These are phyloP conservation scores for Takifugu ocellatus DNA, from an alignment of 2,797 vertebrate species.

Conservation along the genomic window DNA sequence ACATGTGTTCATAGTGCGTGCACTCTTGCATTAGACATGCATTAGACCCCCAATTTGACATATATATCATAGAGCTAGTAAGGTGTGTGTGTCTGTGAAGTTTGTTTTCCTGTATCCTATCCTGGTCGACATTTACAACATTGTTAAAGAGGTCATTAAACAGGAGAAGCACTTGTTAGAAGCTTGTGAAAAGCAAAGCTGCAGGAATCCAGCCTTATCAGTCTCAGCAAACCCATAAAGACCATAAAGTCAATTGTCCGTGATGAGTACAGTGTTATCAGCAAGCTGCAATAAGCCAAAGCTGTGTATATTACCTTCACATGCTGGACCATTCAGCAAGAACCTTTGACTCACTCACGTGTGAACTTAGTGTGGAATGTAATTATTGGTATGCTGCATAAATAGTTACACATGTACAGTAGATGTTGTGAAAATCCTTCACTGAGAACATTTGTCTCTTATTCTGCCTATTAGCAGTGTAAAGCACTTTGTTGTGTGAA, in stretches of 20 bases:
- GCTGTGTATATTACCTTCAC: slow-evolving; percentile 51
- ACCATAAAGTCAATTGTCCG: slow-evolving; percentile 60
- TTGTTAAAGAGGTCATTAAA: slow-evolving; percentile 24
- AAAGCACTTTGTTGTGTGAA: too few species aligned
- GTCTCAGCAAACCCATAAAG: slow-evolving; percentile 36
- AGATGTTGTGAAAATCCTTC: not conserved
- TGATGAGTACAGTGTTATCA: slow-evolving; percentile 57
- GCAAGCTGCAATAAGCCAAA: slow-evolving; percentile 43
- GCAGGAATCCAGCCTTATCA: slow-evolving; percentile 53
- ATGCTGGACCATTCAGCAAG: slow-evolving; percentile 44
- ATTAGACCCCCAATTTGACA: slow-evolving; percentile 18
- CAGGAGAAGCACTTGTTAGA: slow-evolving; percentile 10
- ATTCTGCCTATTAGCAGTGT: not conserved
- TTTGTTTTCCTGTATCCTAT: slow-evolving; percentile 36
- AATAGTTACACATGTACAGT: slow-evolving; percentile 10
- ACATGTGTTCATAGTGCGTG: slow-evolving; percentile 1
- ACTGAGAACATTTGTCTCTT: slow-evolving; percentile 3
- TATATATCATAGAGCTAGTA: not conserved
- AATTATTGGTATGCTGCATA: slow-evolving; percentile 36
- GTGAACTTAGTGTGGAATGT: slow-evolving; percentile 49
- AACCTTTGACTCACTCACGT: slow-evolving; percentile 52
- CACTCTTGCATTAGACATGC: not conserved
- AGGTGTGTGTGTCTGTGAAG: slow-evolving; percentile 12
- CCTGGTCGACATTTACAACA: slow-evolving; percentile 36
- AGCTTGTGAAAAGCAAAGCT: slow-evolving; percentile 32